These are phyloP conservation scores for Brachypteracias leptosomus DNA, from an alignment of 2,113 vertebrate species.

Conservation along the genomic window DNA sequence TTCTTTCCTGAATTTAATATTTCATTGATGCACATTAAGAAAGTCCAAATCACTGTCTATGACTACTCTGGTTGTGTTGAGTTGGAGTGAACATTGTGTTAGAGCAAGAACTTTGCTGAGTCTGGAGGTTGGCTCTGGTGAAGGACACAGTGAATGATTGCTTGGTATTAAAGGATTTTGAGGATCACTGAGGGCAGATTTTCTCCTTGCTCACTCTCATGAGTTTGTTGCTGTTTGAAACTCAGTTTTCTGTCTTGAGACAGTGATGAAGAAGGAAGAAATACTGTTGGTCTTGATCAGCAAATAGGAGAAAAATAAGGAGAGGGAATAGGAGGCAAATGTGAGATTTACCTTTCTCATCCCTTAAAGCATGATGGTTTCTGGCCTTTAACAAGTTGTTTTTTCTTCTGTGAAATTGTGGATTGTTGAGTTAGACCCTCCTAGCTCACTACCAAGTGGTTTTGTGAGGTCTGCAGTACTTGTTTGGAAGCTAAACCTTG, in stretches of 20 bases:
- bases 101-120: neutral
- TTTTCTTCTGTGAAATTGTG: neutral
- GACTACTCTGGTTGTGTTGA: neutral
- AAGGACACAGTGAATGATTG: neutral
- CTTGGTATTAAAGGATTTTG: neutral
- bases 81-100: neutral
- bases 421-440: neutral
- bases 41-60: fast-evolving
- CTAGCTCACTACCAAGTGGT: neutral
- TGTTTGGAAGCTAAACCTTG: neutral
- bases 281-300: neutral
- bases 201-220: neutral
- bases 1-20: neutral
- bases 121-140: neutral
- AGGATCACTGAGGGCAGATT: neutral
- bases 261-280: neutral
- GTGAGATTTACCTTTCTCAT: neutral
- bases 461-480: neutral
- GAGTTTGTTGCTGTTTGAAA: neutral
- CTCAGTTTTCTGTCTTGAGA: neutral
- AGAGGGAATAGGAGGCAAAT: neutral
- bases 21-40: neutral
- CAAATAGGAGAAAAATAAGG: neutral
- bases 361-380: neutral
- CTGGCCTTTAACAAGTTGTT: neutral